Conservation (phyloP, 2,797 vertebrate species). For the Urocyon cinereoargenteus region DNA sequence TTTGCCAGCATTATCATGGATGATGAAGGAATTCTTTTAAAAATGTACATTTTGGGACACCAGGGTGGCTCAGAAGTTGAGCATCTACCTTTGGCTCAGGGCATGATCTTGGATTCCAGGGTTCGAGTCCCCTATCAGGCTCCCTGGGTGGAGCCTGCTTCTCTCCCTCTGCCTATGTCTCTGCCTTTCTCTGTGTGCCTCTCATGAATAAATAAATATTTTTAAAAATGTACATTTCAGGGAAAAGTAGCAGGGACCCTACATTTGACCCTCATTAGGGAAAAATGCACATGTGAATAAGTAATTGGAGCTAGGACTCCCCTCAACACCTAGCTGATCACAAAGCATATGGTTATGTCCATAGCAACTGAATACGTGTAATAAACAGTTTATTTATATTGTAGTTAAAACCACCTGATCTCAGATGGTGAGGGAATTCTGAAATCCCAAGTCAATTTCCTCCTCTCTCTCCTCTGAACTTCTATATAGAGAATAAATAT, state of each 20-base stretch:
- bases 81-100: too few species aligned
- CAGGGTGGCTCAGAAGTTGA: too few species aligned
- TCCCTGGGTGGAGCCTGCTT: too few species aligned
- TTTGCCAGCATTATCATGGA: neutral
- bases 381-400: neutral
- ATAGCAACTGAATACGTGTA: neutral
- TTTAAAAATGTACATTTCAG: neutral
- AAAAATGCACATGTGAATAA: neutral
- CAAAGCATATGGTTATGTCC: neutral
- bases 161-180: too few species aligned
- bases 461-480: slow-evolving; percentile 15
- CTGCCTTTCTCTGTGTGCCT: too few species aligned
- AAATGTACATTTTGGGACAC: neutral
- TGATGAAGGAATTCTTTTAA: neutral
- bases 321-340: neutral
- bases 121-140: too few species aligned
- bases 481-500: slow-evolving; percentile 47
- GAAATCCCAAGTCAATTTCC: slow-evolving; percentile 57
- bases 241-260: too few species aligned
- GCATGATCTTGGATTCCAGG: too few species aligned
- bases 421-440: slow-evolving; percentile 54
- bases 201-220: too few species aligned
- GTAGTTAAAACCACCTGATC: neutral
- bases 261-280: neutral
- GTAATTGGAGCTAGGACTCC: neutral